phyloP scores from a whole-genome alignment of 2,113 vertebrate species.

The Trichomycterus rosablanca region DNA sequence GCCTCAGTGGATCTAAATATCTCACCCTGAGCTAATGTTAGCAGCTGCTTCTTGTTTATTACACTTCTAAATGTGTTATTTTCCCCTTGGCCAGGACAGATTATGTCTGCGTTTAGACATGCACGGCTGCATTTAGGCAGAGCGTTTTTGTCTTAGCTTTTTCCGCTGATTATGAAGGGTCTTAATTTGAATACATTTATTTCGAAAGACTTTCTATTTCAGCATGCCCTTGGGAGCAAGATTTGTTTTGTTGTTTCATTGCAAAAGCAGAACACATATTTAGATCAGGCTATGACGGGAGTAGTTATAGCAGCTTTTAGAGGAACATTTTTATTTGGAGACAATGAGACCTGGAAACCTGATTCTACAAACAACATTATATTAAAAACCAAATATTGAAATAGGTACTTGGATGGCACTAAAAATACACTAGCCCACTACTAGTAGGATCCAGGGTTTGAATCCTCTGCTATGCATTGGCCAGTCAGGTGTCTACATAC shows the following conservation, averaged over 20 bases:
- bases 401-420: no score
- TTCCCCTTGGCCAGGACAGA: constrained; percentile 6
- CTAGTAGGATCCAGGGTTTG: no score
- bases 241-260: neutral
- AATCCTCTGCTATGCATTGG: no score
- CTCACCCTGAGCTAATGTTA: constrained; percentile 15
- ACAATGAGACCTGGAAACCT: neutral
- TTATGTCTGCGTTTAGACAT: no score
- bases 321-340: neutral
- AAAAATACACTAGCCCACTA: no score
- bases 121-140: neutral
- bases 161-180: no score
- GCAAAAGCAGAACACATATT: neutral
- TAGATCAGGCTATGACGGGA: neutral
- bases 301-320: neutral
- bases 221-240: neutral
- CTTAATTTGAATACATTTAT: neutral
- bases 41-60: constrained; percentile 25
- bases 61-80: constrained; percentile 11
- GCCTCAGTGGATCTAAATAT: constrained; percentile 5
- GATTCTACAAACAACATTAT: no score
- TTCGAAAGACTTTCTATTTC: neutral
- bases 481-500: no score
- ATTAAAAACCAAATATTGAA: no score
- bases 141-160: no score